These are phyloP conservation scores for Mechanitis mazaeus DNA, from an alignment of 2,888 invertebrate genomes.

Conservation along the genomic window DNA sequence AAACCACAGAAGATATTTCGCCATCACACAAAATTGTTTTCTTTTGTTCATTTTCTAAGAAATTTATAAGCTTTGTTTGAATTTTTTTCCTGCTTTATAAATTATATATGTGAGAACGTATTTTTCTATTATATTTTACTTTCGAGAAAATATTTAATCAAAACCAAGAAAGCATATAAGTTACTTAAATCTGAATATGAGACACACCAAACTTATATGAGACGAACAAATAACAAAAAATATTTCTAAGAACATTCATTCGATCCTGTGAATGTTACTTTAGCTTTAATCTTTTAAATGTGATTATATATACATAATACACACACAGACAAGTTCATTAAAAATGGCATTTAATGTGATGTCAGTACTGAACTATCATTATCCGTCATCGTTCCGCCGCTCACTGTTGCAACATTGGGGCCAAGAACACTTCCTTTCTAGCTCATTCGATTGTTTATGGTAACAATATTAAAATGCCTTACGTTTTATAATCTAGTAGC, in stretches of 20 bases:
- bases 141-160: too few species aligned
- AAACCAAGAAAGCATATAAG: too few species aligned
- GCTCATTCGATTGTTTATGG: neutral
- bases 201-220: too few species aligned
- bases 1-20: constrained; percentile 20
- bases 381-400: constrained; percentile 36
- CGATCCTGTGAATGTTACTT: too few species aligned
- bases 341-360: constrained; percentile 2
- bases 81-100: neutral
- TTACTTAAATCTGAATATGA: too few species aligned
- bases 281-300: too few species aligned
- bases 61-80: constrained; percentile 1
- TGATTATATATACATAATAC: neutral
- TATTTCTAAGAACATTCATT: too few species aligned
- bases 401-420: constrained; percentile 54
- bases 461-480: constrained; percentile 5
- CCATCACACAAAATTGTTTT: constrained; percentile 26
- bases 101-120: neutral
- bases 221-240: too few species aligned
- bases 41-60: constrained; percentile 16
- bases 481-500: neutral
- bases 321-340: neutral
- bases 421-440: constrained; percentile 66
- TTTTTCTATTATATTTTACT: too few species aligned
- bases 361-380: constrained; percentile 9